A percentile compares a stretch with the other conserved stretches of the same genome.
phyloP scores from a whole-genome alignment of 2,797 vertebrate genomes.

The Brotula barbata region DNA sequence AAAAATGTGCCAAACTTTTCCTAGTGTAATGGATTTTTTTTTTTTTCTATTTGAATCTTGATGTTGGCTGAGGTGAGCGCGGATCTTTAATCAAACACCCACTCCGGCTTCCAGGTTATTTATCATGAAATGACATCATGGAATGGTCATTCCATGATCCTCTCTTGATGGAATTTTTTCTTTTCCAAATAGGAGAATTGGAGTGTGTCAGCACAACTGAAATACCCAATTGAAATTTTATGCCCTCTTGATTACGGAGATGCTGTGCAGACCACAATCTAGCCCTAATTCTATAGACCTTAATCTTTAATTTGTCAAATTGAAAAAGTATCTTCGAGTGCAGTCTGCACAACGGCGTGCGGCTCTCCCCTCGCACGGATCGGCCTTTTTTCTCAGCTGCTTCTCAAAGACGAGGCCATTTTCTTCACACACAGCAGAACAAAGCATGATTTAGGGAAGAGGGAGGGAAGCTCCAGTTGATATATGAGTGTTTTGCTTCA shows the following conservation, averaged over 20 bases:
- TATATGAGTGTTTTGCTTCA: conserved; percentile 78
- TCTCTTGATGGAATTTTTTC: conserved; percentile 46
- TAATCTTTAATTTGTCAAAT: conserved; percentile 11
- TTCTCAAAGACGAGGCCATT: conserved; percentile 64
- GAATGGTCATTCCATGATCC: conserved; percentile 5
- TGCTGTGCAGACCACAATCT: neutral
- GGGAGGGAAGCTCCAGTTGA: conserved; percentile 66
- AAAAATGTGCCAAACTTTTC: too few relatives aligned
- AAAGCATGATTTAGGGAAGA: conserved; percentile 77
- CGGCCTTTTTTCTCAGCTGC: conserved; percentile 41
- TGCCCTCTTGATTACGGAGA: neutral
- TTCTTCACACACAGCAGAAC: conserved; percentile 70
- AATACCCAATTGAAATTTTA: neutral
- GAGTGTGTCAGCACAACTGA: neutral
- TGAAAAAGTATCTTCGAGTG: conserved; percentile 12
- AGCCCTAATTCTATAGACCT: conserved; percentile 14
- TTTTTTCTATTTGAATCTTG: conserved; percentile 1
- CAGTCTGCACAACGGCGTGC: neutral
- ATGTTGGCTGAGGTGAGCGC: neutral
- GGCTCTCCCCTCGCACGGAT: conserved; percentile 23
- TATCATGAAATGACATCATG: conserved; percentile 3
- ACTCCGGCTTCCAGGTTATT: neutral
- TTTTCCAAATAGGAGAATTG: conserved; percentile 24
- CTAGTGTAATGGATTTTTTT: conserved; percentile 10
- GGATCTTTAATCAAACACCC: conserved; percentile 1